These are phyloP conservation scores for Pseudotriccus pelzelni DNA, from an alignment of 2,797 vertebrate genomes.

Conservation along the genomic window DNA sequence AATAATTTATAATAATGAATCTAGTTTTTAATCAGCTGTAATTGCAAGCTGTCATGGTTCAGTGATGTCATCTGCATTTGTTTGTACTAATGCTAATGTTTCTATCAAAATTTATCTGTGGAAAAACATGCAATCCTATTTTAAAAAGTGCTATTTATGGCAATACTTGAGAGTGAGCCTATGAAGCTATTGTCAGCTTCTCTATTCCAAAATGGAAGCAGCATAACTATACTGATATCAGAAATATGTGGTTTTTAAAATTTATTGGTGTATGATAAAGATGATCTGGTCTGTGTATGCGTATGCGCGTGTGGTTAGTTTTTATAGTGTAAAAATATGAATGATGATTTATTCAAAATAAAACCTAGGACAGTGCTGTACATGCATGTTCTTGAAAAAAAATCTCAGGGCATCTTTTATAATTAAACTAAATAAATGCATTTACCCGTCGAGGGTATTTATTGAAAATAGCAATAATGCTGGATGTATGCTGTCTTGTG, in stretches of 20 bases:
- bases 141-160: slow-evolving; percentile 65
- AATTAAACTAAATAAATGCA: slow-evolving; percentile 41
- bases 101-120: slow-evolving; percentile 71
- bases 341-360: slow-evolving; percentile 76
- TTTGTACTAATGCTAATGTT: slow-evolving; percentile 72
- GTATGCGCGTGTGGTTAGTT: slow-evolving; percentile 75
- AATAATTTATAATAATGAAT: slow-evolving; percentile 73
- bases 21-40: slow-evolving; percentile 75
- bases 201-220: slow-evolving; percentile 74
- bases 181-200: slow-evolving; percentile 85
- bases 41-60: slow-evolving; percentile 72
- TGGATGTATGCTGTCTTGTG: not conserved
- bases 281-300: slow-evolving; percentile 76
- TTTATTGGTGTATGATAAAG: slow-evolving; percentile 77
- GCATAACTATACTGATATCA: slow-evolving; percentile 74
- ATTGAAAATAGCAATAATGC: slow-evolving; percentile 24
- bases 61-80: slow-evolving; percentile 68
- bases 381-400: slow-evolving; percentile 74
- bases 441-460: slow-evolving; percentile 33
- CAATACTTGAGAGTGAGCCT: slow-evolving; percentile 67
- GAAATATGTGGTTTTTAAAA: slow-evolving; percentile 72
- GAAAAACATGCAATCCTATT: slow-evolving; percentile 63
- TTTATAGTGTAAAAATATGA: slow-evolving; percentile 78
- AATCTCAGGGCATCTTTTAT: slow-evolving; percentile 68
- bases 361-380: slow-evolving; percentile 75